Evolutionary conservation across 2,888 invertebrate genomes (phyloP).

Genomic region (Limulus polyphemus): DNA sequence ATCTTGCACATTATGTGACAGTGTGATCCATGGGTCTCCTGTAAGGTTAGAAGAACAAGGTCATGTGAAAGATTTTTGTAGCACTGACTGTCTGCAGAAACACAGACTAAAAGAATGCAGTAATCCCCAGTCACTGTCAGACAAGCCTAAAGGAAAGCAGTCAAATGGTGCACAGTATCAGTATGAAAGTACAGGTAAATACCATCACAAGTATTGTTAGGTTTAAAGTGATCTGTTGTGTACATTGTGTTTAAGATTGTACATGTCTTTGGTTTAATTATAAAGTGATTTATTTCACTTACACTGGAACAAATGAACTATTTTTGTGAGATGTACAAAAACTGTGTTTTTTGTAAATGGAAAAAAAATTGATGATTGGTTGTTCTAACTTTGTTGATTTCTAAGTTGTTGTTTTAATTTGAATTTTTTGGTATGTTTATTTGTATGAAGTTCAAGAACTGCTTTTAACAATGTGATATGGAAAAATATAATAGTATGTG

Average conservation of each 20-base stretch:
- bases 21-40: constrained; percentile 65
- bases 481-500: too few species aligned
- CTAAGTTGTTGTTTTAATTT: too few species aligned
- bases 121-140: constrained; percentile 10
- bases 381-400: too few species aligned
- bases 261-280: neutral
- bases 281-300: neutral
- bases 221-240: too few species aligned
- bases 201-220: neutral
- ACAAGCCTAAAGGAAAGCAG: constrained; percentile 18
- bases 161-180: constrained; percentile 12
- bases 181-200: constrained; percentile 20
- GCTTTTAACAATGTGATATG: too few species aligned
- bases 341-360: too few species aligned
- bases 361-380: too few species aligned
- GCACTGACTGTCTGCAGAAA: constrained; percentile 67
- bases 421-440: too few species aligned
- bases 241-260: too few species aligned
- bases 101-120: constrained; percentile 55
- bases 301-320: too few species aligned
- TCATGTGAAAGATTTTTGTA: constrained; percentile 67
- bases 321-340: too few species aligned
- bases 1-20: constrained; percentile 74
- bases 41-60: constrained; percentile 42
- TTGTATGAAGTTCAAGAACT: too few species aligned